Evolutionary conservation across 2,888 invertebrate species (phyloP).

Genomic region (Morpho achilles): DNA sequence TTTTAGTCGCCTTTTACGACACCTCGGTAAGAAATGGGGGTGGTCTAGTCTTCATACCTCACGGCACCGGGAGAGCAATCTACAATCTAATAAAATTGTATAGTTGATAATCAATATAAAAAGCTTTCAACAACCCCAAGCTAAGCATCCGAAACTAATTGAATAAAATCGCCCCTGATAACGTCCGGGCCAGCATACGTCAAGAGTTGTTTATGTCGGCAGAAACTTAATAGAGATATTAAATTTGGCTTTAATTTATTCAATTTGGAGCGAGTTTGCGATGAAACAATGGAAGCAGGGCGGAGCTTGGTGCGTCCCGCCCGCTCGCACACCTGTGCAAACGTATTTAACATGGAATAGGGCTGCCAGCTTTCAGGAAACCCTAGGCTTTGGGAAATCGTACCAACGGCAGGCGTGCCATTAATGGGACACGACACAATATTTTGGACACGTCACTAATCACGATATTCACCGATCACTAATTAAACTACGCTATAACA

Average conservation of each 20-base stretch:
- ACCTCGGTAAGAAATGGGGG: too few species aligned
- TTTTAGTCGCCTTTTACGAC: too few species aligned
- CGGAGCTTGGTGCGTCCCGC: constrained; percentile 53
- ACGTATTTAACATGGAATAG: constrained; percentile 34
- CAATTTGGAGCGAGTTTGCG: constrained; percentile 55
- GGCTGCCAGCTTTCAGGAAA: not conserved
- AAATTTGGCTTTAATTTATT: constrained; percentile 76
- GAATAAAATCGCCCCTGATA: constrained; percentile 62
- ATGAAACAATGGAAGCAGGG: constrained; percentile 60
- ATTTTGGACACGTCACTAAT: too few species aligned
- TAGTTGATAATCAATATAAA: constrained; percentile 46
- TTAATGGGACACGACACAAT: too few species aligned
- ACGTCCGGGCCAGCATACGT: constrained; percentile 58
- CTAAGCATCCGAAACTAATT: constrained; percentile 57
- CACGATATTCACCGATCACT: too few species aligned
- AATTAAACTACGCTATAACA: too few species aligned
- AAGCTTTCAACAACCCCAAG: constrained; percentile 50
- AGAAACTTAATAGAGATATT: constrained; percentile 72
- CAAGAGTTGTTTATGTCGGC: constrained; percentile 68
- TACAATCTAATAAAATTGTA: constrained; percentile 3
- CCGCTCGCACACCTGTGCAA: constrained; percentile 58
- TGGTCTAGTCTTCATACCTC: too few species aligned
- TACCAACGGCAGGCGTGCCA: too few species aligned
- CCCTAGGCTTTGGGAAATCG: not conserved
- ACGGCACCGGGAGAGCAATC: too few species aligned